Evolutionary conservation across 2,797 vertebrate species (phyloP).

Genomic region (Lerista edwardsae): DNA sequence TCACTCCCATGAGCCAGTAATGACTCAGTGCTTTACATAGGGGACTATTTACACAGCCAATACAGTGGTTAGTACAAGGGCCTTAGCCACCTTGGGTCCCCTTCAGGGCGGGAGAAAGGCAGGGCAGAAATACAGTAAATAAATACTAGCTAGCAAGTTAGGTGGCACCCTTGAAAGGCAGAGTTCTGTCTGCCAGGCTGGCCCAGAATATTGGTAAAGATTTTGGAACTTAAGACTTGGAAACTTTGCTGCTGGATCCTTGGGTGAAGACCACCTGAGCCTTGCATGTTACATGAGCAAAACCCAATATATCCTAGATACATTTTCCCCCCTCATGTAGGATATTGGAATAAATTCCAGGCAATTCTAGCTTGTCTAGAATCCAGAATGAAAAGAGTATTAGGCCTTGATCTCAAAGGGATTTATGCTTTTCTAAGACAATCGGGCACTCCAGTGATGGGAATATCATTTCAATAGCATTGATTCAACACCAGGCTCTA

Average conservation of each 20-base stretch:
- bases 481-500: neutral
- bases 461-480: conserved; percentile 12
- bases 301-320: neutral
- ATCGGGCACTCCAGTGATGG: neutral
- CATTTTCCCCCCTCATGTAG: neutral
- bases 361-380: conserved; percentile 8
- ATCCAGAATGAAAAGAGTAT: conserved; percentile 8
- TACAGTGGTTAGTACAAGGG: neutral
- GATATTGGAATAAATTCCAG: neutral
- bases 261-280: neutral
- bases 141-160: too few relatives aligned
- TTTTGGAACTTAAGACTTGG: too few relatives aligned
- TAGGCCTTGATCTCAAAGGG: conserved; percentile 10
- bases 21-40: too few relatives aligned
- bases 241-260: neutral
- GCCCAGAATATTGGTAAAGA: too few relatives aligned
- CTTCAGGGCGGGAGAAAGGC: too few relatives aligned
- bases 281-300: neutral
- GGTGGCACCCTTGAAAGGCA: too few relatives aligned
- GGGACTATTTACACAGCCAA: too few relatives aligned
- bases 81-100: too few relatives aligned
- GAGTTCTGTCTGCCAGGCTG: too few relatives aligned
- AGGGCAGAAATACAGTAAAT: too few relatives aligned
- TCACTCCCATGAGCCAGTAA: too few relatives aligned
- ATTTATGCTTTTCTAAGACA: conserved; percentile 18